These are phyloP conservation scores for Tinea pellionella DNA, from an alignment of 2,888 invertebrate genomes.

Conservation along the genomic window DNA sequence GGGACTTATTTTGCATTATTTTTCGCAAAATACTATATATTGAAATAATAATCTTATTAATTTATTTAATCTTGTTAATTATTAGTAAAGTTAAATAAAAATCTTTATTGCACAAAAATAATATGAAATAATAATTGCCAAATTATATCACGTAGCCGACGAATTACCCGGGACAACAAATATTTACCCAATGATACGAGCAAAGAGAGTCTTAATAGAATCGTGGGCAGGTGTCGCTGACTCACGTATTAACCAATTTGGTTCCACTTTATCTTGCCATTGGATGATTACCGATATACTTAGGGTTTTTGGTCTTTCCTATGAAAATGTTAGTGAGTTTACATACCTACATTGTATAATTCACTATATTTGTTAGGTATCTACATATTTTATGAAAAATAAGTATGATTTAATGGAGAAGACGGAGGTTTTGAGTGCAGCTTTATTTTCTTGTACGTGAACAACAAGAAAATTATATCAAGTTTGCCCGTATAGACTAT, in stretches of 20 bases:
- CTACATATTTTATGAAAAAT: too few species aligned
- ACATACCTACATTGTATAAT: too few species aligned
- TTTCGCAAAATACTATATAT: too few species aligned
- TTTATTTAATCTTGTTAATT: too few species aligned
- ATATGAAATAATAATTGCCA: constrained; percentile 15
- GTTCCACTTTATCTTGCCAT: constrained; percentile 1
- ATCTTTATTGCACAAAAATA: background rate
- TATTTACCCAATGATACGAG: constrained; percentile 14
- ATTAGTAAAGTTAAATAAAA: background rate
- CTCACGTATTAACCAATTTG: constrained; percentile 16
- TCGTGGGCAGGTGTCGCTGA: constrained; percentile 17
- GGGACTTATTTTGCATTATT: too few species aligned
- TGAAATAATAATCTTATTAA: too few species aligned
- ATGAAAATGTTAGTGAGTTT: background rate
- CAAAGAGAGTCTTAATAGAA: constrained; percentile 14
- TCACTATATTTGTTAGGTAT: too few species aligned
- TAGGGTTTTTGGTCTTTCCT: background rate
- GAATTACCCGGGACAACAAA: constrained; percentile 16
- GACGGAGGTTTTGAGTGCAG: too few species aligned
- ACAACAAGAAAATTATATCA: too few species aligned
- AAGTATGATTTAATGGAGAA: too few species aligned
- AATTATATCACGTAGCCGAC: constrained; percentile 16
- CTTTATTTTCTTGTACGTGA: too few species aligned
- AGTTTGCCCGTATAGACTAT: too few species aligned
- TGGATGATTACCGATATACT: background rate